Percentiles rank a stretch among this genome's conserved stretches.
Evolutionary conservation across 2,888 invertebrate genomes (phyloP).

Genomic region (Ommatoiulus sabulosus): DNA sequence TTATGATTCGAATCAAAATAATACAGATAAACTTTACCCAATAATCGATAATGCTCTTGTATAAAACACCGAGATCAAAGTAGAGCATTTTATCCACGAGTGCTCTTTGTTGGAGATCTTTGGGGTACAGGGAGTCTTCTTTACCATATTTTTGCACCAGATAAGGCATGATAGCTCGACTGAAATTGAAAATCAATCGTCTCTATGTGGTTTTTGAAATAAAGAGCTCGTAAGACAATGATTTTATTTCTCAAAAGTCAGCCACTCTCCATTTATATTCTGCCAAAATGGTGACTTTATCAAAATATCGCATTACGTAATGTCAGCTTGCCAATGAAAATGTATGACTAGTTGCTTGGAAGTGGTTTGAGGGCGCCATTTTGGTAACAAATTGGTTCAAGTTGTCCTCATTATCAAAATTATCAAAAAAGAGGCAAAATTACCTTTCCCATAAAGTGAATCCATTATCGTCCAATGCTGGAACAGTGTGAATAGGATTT

Average conservation of each 20-base stretch:
- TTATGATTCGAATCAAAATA: too few species aligned
- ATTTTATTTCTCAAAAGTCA: too few species aligned
- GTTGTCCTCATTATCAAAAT: not conserved
- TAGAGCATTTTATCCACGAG: conserved; percentile 64
- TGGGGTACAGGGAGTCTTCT: conserved; percentile 64
- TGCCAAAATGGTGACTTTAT: not conserved
- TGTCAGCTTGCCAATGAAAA: too few species aligned
- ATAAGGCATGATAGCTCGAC: conserved; percentile 65
- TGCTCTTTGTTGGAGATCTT: conserved; percentile 64
- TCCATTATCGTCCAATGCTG: conserved; percentile 72
- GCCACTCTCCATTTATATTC: not conserved
- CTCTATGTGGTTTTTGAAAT: not conserved
- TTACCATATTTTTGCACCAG: conserved; percentile 64
- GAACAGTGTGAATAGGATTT: conserved; percentile 69
- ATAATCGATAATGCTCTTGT: conserved; percentile 61
- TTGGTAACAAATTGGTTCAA: not conserved
- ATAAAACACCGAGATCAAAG: conserved; percentile 65
- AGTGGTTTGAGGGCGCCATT: not conserved
- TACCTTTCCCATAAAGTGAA: conserved; percentile 70
- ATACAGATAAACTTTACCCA: not conserved
- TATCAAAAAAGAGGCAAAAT: not conserved
- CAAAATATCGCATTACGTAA: not conserved
- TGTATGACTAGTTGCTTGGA: not conserved
- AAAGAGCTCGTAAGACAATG: too few species aligned
- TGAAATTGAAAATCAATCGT: conserved; percentile 64